Evolutionary conservation across 2,797 vertebrate genomes (phyloP).

Genomic region (Phataginus tetradactyla): DNA sequence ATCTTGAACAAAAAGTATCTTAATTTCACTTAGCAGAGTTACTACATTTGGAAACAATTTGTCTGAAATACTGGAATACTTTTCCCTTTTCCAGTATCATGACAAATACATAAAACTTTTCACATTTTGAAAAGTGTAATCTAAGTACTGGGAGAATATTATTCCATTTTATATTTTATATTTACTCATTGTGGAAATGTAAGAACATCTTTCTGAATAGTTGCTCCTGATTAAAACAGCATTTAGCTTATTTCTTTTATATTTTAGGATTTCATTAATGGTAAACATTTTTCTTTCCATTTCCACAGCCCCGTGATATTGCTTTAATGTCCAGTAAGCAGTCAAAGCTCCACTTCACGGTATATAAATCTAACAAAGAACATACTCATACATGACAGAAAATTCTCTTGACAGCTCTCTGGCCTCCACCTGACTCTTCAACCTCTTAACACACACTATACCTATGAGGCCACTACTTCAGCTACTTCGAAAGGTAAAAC

Average conservation of each 20-base stretch:
- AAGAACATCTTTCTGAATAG: slow-evolving; percentile 53
- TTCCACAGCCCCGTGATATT: neutral
- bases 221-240: neutral
- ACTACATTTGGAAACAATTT: slow-evolving; percentile 55
- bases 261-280: slow-evolving; percentile 48
- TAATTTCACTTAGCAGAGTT: slow-evolving; percentile 60
- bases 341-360: neutral
- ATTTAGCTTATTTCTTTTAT: slow-evolving; percentile 40
- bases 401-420: slow-evolving; percentile 45
- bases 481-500: neutral
- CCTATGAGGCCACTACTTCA: slow-evolving; percentile 25
- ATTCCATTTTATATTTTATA: slow-evolving; percentile 53
- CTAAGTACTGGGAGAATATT: slow-evolving; percentile 45
- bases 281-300: slow-evolving; percentile 15
- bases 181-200: slow-evolving; percentile 14
- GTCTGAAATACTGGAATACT: slow-evolving; percentile 26
- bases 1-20: slow-evolving; percentile 36
- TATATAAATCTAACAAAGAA: slow-evolving; percentile 31
- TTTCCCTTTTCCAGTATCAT: slow-evolving; percentile 62
- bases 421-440: neutral
- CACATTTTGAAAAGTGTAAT: slow-evolving; percentile 58
- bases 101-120: slow-evolving; percentile 63
- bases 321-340: neutral
- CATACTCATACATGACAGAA: slow-evolving; percentile 25
- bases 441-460: neutral